These are phyloP conservation scores for Drosophila busckii DNA, from an alignment of 1,140 invertebrate species.

Conservation along the genomic window DNA sequence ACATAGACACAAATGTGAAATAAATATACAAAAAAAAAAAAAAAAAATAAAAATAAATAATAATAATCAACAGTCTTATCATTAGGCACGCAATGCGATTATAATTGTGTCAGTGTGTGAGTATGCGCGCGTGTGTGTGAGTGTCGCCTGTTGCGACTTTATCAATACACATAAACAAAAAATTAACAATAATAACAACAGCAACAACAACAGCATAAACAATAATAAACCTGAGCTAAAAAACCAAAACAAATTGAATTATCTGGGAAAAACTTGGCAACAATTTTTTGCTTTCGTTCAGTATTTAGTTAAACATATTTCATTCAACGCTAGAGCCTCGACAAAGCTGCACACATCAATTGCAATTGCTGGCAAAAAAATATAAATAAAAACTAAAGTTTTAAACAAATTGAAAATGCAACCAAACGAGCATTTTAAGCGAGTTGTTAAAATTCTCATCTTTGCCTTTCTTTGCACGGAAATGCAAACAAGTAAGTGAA, in stretches of 20 bases:
- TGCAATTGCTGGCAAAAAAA: neutral
- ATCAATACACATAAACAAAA: constrained; percentile 32
- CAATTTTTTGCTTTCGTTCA: constrained; percentile 53
- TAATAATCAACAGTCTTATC: constrained; percentile 37
- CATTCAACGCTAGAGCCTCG: constrained; percentile 53
- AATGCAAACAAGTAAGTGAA: constrained; percentile 71
- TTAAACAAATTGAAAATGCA: constrained; percentile 38
- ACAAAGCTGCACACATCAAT: constrained; percentile 37
- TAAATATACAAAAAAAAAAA: neutral
- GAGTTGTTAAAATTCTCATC: constrained; percentile 60
- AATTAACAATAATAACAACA: no score
- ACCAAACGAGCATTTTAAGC: constrained; percentile 49
- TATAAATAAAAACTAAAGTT: no score
- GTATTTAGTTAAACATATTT: constrained; percentile 54
- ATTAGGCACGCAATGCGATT: constrained; percentile 18
- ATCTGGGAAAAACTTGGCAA: constrained; percentile 66
- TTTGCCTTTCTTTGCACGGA: constrained; percentile 70
- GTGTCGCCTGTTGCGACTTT: constrained; percentile 28
- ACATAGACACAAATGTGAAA: constrained; percentile 2
- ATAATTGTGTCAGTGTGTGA: constrained; percentile 10
- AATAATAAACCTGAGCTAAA: constrained; percentile 7
- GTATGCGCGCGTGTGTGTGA: constrained; percentile 7
- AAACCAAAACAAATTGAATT: constrained; percentile 70
- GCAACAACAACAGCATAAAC: constrained; percentile 7
- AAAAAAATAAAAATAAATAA: constrained; percentile 19